These are phyloP conservation scores for Magallana ariakensis DNA, from an alignment of 1,140 invertebrate species.

Conservation along the genomic window DNA sequence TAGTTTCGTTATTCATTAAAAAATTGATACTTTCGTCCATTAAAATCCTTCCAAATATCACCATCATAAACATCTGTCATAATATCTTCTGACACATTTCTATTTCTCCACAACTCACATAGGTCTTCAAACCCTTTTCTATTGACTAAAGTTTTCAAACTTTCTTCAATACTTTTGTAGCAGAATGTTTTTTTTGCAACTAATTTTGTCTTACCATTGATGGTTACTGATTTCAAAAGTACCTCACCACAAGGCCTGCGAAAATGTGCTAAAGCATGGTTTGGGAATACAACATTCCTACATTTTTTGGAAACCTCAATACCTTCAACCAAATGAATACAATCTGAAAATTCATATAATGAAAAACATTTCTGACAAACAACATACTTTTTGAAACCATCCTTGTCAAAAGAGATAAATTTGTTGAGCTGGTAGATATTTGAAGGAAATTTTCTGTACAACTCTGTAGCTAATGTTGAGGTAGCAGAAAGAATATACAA, in stretches of 20 bases:
- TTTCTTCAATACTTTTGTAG: slow-evolving; percentile 29
- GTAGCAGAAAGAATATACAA: neutral
- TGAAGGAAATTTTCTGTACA: slow-evolving; percentile 20
- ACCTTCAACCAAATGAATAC: slow-evolving; percentile 18
- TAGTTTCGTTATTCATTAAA: slow-evolving; percentile 4
- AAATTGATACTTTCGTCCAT: slow-evolving; percentile 1
- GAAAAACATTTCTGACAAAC: slow-evolving; percentile 24
- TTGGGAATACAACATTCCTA: slow-evolving; percentile 24
- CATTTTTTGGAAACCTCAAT: neutral
- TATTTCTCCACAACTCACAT: slow-evolving; percentile 16
- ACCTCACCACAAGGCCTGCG: slow-evolving; percentile 12
- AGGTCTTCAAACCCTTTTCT: slow-evolving; percentile 12
- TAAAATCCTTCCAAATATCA: slow-evolving; percentile 26
- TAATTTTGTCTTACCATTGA: slow-evolving; percentile 12
- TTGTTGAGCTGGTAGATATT: slow-evolving; percentile 25
- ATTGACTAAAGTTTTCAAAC: slow-evolving; percentile 12
- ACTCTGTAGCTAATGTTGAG: slow-evolving; percentile 14
- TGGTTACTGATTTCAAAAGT: slow-evolving; percentile 17
- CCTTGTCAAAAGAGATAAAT: slow-evolving; percentile 5
- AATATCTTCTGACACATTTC: slow-evolving; percentile 3
- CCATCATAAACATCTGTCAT: slow-evolving; percentile 26
- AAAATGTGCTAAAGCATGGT: slow-evolving; percentile 5
- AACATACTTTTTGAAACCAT: slow-evolving; percentile 1
- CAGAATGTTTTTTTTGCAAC: slow-evolving; percentile 24
- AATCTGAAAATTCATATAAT: slow-evolving; percentile 18